Evolutionary conservation across 2,888 invertebrate genomes (phyloP).

Genomic region (Ptychoptera albimana): DNA sequence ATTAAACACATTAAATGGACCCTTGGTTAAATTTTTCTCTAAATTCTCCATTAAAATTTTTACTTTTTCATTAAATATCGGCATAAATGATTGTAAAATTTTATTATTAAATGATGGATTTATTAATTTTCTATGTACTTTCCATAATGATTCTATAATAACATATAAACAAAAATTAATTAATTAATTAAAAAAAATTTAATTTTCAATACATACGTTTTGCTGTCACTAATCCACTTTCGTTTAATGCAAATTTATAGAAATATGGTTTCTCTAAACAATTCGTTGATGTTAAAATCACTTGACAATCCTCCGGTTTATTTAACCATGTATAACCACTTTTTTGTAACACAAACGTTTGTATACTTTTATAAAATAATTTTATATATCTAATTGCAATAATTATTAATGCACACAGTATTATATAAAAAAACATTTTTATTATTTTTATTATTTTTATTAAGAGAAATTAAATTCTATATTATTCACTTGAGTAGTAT

Average conservation of each 20-base stretch:
- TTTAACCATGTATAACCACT: no score
- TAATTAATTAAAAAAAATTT: no score
- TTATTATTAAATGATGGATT: constrained; percentile 15
- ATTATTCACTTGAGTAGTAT: no score
- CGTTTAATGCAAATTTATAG: constrained; percentile 4
- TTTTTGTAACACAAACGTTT: no score
- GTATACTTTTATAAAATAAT: no score
- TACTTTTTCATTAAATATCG: constrained; percentile 12
- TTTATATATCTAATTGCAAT: no score
- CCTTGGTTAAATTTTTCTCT: constrained; percentile 2
- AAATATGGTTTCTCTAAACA: constrained; percentile 4
- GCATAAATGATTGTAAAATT: constrained; percentile 14
- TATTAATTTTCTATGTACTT: constrained; percentile 14
- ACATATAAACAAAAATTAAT: no score
- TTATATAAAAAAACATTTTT: no score
- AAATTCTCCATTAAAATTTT: constrained; percentile 6
- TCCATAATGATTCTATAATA: constrained; percentile 9
- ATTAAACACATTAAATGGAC: not conserved
- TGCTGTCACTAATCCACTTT: constrained; percentile 4
- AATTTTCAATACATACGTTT: not conserved
- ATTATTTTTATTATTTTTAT: no score
- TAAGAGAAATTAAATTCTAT: no score
- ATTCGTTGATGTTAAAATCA: constrained; percentile 5
- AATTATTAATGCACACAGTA: no score
- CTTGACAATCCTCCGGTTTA: constrained; percentile 3